A percentile compares a stretch with the other conserved stretches of the same genome.
Conservation (phyloP, 2,797 vertebrate genomes). For the Anas bernieri region DNA sequence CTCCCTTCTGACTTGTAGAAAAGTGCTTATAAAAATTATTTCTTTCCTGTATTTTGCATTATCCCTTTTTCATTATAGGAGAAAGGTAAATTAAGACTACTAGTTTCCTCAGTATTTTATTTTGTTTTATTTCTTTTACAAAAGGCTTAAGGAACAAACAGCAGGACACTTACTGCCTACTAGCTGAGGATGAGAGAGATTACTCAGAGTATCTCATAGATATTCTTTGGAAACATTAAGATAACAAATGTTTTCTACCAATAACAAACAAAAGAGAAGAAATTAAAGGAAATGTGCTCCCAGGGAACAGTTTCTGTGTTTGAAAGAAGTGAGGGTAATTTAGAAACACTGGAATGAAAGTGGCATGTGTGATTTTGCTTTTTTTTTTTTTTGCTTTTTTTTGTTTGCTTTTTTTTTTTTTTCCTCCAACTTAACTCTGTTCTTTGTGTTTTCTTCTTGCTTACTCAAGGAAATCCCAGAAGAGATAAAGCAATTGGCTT, state of each 20-base stretch:
- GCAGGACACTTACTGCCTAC: background rate
- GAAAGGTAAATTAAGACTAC: background rate
- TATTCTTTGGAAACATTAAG: background rate
- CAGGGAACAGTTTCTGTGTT: background rate
- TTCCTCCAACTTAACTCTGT: background rate
- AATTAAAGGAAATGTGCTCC: background rate
- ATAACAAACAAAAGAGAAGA: background rate
- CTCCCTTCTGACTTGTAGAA: background rate
- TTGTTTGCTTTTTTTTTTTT: background rate
- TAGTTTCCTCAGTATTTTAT: background rate
- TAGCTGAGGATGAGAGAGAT: background rate
- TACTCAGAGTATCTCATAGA: background rate
- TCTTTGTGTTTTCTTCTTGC: background rate
- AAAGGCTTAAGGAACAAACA: background rate
- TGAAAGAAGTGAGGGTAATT: background rate
- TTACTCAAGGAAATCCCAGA: background rate
- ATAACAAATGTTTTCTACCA: background rate
- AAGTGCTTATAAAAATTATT: background rate
- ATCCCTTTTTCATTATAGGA: background rate
- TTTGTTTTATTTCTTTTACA: background rate
- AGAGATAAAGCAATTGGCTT: background rate
- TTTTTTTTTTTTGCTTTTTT: background rate
- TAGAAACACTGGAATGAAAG: background rate
- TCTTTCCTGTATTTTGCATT: background rate
- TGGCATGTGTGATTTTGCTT: background rate